These are phyloP conservation scores for Sarcoramphus papa DNA, from an alignment of 2,797 vertebrate species.

Conservation along the genomic window DNA sequence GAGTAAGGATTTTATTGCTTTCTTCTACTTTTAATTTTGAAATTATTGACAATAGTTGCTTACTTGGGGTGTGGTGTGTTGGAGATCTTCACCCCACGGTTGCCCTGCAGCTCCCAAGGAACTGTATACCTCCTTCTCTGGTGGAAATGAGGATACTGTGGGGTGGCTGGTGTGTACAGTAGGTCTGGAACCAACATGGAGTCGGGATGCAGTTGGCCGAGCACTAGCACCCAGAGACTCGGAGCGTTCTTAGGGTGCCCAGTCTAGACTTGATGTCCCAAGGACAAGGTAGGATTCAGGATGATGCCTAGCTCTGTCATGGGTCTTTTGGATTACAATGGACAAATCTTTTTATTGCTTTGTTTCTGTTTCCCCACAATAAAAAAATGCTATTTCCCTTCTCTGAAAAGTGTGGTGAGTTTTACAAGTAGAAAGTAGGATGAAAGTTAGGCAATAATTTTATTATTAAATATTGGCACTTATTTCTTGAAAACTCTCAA, in stretches of 20 bases:
- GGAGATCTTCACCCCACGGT: neutral
- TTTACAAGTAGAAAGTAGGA: neutral
- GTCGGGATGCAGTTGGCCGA: accelerated
- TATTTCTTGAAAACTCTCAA: neutral
- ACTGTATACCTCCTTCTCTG: neutral
- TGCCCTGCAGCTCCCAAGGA: neutral
- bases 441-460: neutral
- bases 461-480: neutral
- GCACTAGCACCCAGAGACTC: neutral
- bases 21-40: neutral
- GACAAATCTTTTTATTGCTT: neutral
- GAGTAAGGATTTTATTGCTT: neutral
- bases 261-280: neutral
- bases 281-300: neutral
- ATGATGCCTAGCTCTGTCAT: neutral
- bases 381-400: neutral
- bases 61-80: neutral
- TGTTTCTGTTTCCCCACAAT: neutral
- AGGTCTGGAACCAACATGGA: neutral
- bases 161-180: neutral
- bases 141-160: neutral
- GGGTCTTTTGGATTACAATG: neutral
- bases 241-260: accelerated
- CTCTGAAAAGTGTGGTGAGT: neutral
- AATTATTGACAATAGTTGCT: neutral